Base-by-base conservation (phyloP, 2,113 vertebrate genomes). In the Vulpes ferrilata region DNA sequence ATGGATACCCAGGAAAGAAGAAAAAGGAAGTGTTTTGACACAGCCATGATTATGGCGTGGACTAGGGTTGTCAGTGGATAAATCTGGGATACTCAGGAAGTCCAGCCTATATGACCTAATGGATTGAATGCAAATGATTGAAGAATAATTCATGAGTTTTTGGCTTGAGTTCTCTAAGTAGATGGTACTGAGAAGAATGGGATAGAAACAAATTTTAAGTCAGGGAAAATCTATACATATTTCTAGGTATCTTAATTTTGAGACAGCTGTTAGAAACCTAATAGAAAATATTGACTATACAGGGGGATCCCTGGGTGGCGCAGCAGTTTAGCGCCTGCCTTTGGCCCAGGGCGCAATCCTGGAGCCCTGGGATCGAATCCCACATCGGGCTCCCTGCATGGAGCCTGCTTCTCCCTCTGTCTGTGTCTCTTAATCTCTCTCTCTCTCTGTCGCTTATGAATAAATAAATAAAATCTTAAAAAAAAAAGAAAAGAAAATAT, bases 11-110 rank as follows among this genome's bases (percentile, higher is more conserved):
- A 51, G 57, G 19, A n/a, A 64, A 57, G 51, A 16, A 1, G 1
- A 0, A 55, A 95, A 86, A 11, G 8, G 8, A 2, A 76, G 17
- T 43, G 3, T 65, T 65, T 25, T 74, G 15, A 11, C 65, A 78
- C 4, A 78, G 5, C 2, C 0, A 3, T 5, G 64, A 92, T 62
- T 11, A 25, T 11, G 12, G 15, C 1, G 10, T 3, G 3, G 9
- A 30, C 32, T 35, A 27, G 38, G 10, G 1, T 30, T 57, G 10
- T n/a, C 22, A 57, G n/a, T 17, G 13, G 6, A 9, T 32, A 67
- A 90, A 9, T 13, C 38, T 53, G 3, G 27, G 48, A 38, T 83
- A 59, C 17, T 65, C 35, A 79, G 5, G 30, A 11, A 32, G 12
- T 10, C 1, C 3, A 69, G 57, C 73, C 7, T 35, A 6, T 0